These are phyloP conservation scores for Epirrhoe alternata DNA, from an alignment of 2,888 invertebrate species.

Conservation along the genomic window DNA sequence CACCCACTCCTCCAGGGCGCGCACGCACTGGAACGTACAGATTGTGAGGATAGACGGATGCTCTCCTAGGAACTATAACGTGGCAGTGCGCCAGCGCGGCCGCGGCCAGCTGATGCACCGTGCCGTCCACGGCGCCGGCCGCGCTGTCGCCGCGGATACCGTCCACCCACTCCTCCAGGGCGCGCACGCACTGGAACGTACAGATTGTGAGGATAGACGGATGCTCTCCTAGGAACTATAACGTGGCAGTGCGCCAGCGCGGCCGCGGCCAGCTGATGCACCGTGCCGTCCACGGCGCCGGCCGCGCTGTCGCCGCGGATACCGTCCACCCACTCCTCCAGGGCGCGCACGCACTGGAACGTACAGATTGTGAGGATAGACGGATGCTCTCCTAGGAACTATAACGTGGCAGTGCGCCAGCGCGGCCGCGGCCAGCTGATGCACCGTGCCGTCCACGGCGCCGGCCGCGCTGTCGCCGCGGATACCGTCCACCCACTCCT, in stretches of 20 bases:
- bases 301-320: constrained; percentile 91
- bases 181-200: constrained; percentile 90
- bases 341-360: constrained; percentile 91
- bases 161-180: constrained; percentile 96
- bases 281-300: constrained; percentile 98
- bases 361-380: no score
- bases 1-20: constrained; percentile 96
- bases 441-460: constrained; percentile 99
- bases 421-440: constrained; percentile 97
- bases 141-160: constrained; percentile 91
- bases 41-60: no score
- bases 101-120: constrained; percentile 98
- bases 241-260: constrained; percentile 96
- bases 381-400: no score
- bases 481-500: constrained; percentile 96
- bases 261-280: constrained; percentile 97
- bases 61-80: no score
- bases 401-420: constrained; percentile 96
- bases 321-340: constrained; percentile 97
- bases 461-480: constrained; percentile 91
- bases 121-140: constrained; percentile 97
- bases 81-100: constrained; percentile 97
- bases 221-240: no score
- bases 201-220: no score
- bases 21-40: constrained; percentile 89